Evolutionary conservation across 2,888 invertebrate genomes (phyloP).

Genomic region (Vannuccia rotundouncinata): DNA sequence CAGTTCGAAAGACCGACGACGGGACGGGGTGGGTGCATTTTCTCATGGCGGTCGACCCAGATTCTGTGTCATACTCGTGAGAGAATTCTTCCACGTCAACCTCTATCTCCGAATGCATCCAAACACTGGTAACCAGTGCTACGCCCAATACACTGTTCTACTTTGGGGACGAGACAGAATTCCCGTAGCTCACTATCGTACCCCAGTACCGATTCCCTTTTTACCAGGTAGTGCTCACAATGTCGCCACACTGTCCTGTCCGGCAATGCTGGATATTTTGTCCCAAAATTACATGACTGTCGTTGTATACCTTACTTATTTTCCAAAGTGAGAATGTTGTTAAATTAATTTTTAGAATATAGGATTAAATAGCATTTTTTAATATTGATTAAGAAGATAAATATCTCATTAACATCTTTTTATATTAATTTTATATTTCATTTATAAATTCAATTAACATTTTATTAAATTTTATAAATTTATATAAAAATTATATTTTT

Average conservation of each 20-base stretch:
- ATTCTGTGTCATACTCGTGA: neutral
- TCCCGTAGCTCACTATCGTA: neutral
- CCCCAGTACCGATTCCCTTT: neutral
- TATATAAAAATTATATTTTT: too few relatives aligned
- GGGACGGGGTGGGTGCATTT: neutral
- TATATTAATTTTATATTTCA: too few relatives aligned
- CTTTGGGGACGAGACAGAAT: neutral
- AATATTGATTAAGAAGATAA: neutral
- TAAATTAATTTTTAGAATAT: neutral
- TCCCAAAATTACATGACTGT: neutral
- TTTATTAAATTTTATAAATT: too few relatives aligned
- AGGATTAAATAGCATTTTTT: neutral
- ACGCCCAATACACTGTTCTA: neutral
- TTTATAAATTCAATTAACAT: too few relatives aligned
- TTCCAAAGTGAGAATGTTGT: neutral
- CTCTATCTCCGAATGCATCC: slow-evolving; percentile 1
- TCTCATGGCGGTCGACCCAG: neutral
- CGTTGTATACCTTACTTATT: neutral
- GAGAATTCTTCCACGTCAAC: neutral
- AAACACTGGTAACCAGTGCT: neutral
- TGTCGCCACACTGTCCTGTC: neutral
- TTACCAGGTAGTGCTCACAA: neutral
- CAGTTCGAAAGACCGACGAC: neutral
- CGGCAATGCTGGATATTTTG: neutral
- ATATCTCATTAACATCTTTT: too few relatives aligned